These are phyloP conservation scores for Nebria salina DNA, from an alignment of 2,888 invertebrate species.

Conservation along the genomic window DNA sequence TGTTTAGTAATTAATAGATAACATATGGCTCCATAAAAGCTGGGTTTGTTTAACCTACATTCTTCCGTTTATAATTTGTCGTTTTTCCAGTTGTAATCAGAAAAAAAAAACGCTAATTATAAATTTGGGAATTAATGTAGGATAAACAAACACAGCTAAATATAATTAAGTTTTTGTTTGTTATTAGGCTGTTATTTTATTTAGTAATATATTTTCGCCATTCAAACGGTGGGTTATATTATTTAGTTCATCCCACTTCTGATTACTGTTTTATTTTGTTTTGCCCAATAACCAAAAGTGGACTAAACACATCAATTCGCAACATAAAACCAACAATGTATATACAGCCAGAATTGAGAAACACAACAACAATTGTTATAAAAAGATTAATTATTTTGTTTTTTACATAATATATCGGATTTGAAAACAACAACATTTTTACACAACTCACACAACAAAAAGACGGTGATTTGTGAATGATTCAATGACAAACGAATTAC, in stretches of 20 bases:
- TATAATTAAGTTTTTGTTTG: slow-evolving; percentile 20
- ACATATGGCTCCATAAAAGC: slow-evolving; percentile 1
- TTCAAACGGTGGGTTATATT: neutral
- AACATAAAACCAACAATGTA: neutral
- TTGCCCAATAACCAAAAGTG: neutral
- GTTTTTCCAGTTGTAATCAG: too few species aligned
- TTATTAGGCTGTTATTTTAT: slow-evolving; percentile 13
- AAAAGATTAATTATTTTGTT: neutral
- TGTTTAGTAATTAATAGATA: slow-evolving; percentile 13
- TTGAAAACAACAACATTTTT: neutral
- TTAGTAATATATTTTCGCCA: neutral
- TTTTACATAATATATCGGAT: neutral
- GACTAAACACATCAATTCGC: neutral
- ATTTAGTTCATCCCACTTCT: neutral
- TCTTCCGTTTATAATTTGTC: too few species aligned
- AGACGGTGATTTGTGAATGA: neutral
- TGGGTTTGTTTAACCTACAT: too few species aligned
- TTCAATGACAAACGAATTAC: neutral
- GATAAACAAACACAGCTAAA: neutral
- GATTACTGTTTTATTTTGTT: neutral
- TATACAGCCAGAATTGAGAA: neutral
- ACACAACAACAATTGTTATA: neutral
- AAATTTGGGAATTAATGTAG: too few species aligned
- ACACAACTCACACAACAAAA: neutral
- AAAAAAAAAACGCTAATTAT: too few species aligned